Conservation (phyloP, 2,113 vertebrate species). For the Coptodon rendalli region DNA sequence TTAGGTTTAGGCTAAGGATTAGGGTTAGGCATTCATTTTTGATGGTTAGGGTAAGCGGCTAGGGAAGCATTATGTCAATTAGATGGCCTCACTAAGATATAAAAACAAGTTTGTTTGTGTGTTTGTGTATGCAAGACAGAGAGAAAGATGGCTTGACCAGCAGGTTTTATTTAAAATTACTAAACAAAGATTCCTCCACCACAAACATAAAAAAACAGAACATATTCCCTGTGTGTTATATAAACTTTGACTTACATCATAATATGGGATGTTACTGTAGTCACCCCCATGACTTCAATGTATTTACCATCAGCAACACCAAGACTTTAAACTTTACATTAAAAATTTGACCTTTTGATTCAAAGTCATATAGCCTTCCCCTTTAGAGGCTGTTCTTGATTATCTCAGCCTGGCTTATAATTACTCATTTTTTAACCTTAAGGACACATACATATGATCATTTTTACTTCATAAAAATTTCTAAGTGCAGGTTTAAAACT, state of each 20-base stretch:
- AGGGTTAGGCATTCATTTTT: background rate
- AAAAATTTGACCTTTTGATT: background rate
- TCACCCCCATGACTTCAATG: background rate
- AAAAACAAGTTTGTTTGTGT: background rate
- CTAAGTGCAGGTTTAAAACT: background rate
- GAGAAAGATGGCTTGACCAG: background rate
- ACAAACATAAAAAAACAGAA: background rate
- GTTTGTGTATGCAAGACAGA: background rate
- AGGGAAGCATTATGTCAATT: background rate
- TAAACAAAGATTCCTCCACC: background rate
- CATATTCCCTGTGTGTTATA: background rate
- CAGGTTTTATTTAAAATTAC: background rate
- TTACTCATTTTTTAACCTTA: background rate
- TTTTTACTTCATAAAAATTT: background rate
- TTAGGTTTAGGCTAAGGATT: background rate
- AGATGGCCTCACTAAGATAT: background rate
- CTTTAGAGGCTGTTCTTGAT: background rate
- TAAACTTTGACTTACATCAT: background rate
- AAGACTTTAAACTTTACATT: background rate
- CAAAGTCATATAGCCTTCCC: background rate
- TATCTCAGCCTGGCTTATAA: background rate
- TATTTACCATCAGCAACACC: background rate
- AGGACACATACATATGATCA: background rate
- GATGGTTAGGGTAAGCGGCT: background rate
- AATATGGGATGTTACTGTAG: background rate